Conservation (phyloP, 2,888 invertebrate genomes). For the Drosophila greeni region DNA sequence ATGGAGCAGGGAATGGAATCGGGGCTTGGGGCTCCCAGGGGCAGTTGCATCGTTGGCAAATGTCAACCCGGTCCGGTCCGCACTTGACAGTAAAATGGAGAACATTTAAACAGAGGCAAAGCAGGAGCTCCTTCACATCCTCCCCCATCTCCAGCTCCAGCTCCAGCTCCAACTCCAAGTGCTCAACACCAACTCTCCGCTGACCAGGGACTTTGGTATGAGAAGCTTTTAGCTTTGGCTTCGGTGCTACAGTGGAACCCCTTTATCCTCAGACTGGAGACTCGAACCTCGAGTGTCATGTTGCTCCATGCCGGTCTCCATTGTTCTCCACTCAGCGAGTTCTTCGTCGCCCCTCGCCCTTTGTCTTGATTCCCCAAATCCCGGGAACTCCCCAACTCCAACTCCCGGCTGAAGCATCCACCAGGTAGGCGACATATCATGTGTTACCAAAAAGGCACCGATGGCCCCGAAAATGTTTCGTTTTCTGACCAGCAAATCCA, state of each 20-base stretch:
- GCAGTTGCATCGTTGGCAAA: slow-evolving; percentile 57
- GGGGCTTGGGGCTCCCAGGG: slow-evolving; percentile 25
- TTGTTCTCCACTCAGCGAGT: slow-evolving; percentile 47
- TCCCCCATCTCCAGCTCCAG: neutral
- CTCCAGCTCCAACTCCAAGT: slow-evolving; percentile 15
- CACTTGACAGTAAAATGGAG: slow-evolving; percentile 76
- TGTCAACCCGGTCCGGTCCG: slow-evolving; percentile 64
- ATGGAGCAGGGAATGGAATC: slow-evolving; percentile 7
- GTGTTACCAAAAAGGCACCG: slow-evolving; percentile 69
- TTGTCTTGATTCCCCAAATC: slow-evolving; percentile 22
- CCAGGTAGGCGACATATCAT: slow-evolving; percentile 74
- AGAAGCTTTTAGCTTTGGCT: slow-evolving; percentile 36
- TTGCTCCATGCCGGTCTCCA: slow-evolving; percentile 48
- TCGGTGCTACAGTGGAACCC: slow-evolving; percentile 32
- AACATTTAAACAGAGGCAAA: slow-evolving; percentile 67
- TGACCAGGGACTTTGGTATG: slow-evolving; percentile 29
- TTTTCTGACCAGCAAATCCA: slow-evolving; percentile 37
- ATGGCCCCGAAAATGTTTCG: slow-evolving; percentile 43
- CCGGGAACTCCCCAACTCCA: slow-evolving; percentile 23
- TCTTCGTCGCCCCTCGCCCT: slow-evolving; percentile 16
- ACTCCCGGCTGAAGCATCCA: slow-evolving; percentile 40
- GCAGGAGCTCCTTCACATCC: slow-evolving; percentile 11
- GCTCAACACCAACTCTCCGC: slow-evolving; percentile 37
- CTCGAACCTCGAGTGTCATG: slow-evolving; percentile 50
- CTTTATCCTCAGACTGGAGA: slow-evolving; percentile 28